These are phyloP conservation scores for Dendrolimus houi DNA, from an alignment of 2,888 invertebrate genomes.

Conservation along the genomic window DNA sequence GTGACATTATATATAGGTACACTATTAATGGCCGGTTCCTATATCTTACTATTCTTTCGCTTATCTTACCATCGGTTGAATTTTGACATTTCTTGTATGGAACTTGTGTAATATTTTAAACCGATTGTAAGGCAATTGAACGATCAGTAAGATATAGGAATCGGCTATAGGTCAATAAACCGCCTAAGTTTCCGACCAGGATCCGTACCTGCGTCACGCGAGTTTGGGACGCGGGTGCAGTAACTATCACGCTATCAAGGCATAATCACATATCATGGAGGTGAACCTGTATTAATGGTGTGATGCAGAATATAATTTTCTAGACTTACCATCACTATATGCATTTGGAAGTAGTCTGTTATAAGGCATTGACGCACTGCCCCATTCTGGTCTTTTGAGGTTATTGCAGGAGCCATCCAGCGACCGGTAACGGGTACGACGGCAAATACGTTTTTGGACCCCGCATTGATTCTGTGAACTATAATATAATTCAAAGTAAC, in stretches of 20 bases:
- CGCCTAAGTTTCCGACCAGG: neutral
- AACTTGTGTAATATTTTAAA: too few relatives aligned
- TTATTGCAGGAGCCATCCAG: conserved; percentile 16
- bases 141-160: too few relatives aligned
- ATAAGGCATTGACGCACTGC: conserved; percentile 8
- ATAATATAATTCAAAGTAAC: too few relatives aligned
- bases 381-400: conserved; percentile 6
- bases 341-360: conserved; percentile 4
- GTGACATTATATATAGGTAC: too few relatives aligned
- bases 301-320: neutral
- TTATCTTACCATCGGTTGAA: too few relatives aligned
- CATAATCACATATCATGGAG: neutral
- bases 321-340: conserved; percentile 11
- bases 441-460: neutral
- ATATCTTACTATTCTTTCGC: too few relatives aligned
- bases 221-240: too few relatives aligned
- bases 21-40: too few relatives aligned
- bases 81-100: too few relatives aligned
- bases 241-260: too few relatives aligned
- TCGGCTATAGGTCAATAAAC: neutral
- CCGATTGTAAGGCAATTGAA: too few relatives aligned
- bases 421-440: conserved; percentile 6
- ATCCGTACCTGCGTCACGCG: too few relatives aligned
- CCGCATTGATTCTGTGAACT: neutral
- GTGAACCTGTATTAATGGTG: neutral